These are phyloP conservation scores for Diachrysia chrysitis DNA, from an alignment of 2,888 invertebrate genomes.

Conservation along the genomic window DNA sequence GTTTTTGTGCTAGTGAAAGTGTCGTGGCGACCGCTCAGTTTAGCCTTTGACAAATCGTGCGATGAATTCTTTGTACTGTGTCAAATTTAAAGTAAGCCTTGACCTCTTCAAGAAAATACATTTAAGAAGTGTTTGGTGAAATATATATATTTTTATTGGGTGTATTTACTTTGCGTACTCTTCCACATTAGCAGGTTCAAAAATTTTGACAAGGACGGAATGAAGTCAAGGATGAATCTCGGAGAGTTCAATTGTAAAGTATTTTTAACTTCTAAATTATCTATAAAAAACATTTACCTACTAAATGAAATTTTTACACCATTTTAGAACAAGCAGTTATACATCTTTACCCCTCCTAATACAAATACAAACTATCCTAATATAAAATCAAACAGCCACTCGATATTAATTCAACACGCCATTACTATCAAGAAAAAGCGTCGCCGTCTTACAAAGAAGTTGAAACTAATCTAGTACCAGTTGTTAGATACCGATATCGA, in stretches of 20 bases:
- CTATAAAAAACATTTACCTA: no score
- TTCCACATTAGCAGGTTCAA: no score
- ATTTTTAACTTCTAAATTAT: no score
- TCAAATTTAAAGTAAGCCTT: slow-evolving; percentile 36
- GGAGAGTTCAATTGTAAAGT: no score
- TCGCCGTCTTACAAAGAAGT: slow-evolving; percentile 9
- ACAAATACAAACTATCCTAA: no score
- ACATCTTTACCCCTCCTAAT: background rate
- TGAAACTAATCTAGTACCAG: slow-evolving; percentile 28
- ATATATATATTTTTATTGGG: background rate
- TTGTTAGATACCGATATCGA: slow-evolving; percentile 26
- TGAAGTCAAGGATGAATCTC: no score
- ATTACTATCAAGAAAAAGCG: slow-evolving; percentile 22
- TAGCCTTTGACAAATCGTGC: slow-evolving; percentile 63
- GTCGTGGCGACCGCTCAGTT: slow-evolving; percentile 51
- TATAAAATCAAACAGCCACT: background rate
- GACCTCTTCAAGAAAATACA: slow-evolving; percentile 28
- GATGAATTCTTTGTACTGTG: slow-evolving; percentile 49
- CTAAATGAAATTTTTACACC: no score
- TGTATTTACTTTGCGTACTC: no score
- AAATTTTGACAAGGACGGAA: no score
- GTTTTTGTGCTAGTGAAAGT: slow-evolving; percentile 68
- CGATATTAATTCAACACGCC: background rate
- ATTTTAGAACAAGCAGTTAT: background rate
- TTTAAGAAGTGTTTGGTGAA: slow-evolving; percentile 17